Evolutionary conservation across 2,888 invertebrate species (phyloP), one percentile per base, ranked within the genome.

Genomic region (Melanchra persicariae): DNA sequence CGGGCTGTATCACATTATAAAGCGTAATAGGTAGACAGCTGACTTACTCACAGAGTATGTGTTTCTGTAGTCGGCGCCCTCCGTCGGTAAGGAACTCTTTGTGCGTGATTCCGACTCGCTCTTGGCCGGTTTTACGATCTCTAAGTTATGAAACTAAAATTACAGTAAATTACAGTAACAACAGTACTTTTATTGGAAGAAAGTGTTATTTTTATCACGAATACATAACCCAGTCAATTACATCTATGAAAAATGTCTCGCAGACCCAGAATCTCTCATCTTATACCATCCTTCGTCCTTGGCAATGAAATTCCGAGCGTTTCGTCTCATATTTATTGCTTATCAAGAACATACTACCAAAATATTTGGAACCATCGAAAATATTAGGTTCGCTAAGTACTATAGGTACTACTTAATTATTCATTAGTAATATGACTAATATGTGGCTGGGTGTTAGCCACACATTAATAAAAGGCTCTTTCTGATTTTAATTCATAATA

Each of bases 271-370:
- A 71, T 74, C n/a, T 54, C 12, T 45, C 24, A 54, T 74, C 15
- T 52, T 22, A 9, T 24, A 34, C 17, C 59, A 24, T 9, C 22
- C 24, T n/a, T 52, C 10, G 26, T 52, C 3, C 26, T 65, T 75
- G 26, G 2, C 40, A 34, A 68, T n/a, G 24, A 68, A 72, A 57
- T 69, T 34, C 77, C 69, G n/a, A 19, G 24, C 22, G 4, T 49
- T 40, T 69, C 3, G 6, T 70, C 3, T 0, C 2, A 15, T 34
- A 34, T 30, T 52, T 30, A 37, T 40, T 40, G 7, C 37, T n/a
- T 15, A 43, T 24, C 22, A 37, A 37, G 26, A 43, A 43, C 17
- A n/a, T 47, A 47, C 22, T 26, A 54, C 4, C 30, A 30, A 30
- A 49, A 47, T 26, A 40, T 58, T 24, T 40, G 9, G 9, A 43